Evolutionary conservation across 1,140 invertebrate species (phyloP).

Genomic region (Scaptodrosophila lebanonensis): DNA sequence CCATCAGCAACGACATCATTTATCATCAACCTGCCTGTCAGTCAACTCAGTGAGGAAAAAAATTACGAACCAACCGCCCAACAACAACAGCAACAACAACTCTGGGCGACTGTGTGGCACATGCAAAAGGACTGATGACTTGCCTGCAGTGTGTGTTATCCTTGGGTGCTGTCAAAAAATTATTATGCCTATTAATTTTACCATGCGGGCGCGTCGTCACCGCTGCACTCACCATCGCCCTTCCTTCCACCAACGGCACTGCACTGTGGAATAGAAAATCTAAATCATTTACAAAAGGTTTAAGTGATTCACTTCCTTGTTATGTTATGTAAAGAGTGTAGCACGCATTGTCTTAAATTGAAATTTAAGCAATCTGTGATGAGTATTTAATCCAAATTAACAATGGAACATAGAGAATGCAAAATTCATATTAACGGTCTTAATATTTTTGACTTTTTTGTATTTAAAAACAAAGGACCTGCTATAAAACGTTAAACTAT

Average conservation of each 20-base stretch:
- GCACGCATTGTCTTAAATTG: no score
- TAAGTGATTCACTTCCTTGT: no score
- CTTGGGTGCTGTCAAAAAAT: slow-evolving; percentile 77
- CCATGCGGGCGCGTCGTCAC: slow-evolving; percentile 45
- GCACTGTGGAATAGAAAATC: no score
- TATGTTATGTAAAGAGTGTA: no score
- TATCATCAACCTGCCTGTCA: slow-evolving; percentile 77
- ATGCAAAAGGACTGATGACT: slow-evolving; percentile 59
- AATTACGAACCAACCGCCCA: slow-evolving; percentile 15
- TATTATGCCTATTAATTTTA: slow-evolving; percentile 77
- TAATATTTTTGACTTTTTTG: no score
- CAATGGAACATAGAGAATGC: no score
- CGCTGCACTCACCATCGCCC: slow-evolving; percentile 20
- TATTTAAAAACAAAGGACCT: no score
- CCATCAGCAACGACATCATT: slow-evolving; percentile 76
- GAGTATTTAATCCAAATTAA: no score
- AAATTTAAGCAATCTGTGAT: no score
- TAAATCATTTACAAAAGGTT: no score
- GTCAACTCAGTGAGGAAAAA: slow-evolving; percentile 48
- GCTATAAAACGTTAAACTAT: no score
- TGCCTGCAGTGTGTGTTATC: slow-evolving; percentile 64
- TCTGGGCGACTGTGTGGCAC: slow-evolving; percentile 3
- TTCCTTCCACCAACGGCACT: background rate
- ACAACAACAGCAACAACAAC: background rate
- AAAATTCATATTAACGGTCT: no score